Percentiles rank a stretch among this genome's conserved stretches.
phyloP scores from a whole-genome alignment of 92 coral and sea anemone species.

The Epizoanthus stellaris region DNA sequence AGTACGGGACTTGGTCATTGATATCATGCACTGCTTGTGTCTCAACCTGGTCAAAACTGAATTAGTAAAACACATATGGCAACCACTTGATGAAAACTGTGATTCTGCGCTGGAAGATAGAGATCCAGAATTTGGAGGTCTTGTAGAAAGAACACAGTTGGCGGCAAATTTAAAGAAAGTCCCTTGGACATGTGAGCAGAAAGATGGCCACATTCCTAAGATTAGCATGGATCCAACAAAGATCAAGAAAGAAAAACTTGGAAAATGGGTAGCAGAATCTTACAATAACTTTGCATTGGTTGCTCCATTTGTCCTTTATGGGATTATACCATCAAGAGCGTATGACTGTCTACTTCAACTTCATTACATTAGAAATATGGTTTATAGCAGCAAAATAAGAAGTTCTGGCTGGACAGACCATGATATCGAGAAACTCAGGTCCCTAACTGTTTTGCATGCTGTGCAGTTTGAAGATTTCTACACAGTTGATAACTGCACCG shows the following conservation, averaged over 20 bases:
- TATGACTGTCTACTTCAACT: slow-evolving; percentile 15
- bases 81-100: slow-evolving; percentile 33
- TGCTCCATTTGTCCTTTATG: slow-evolving; percentile 13
- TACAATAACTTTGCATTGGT: slow-evolving; percentile 19
- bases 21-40: background rate
- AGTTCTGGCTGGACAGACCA: slow-evolving; percentile 9
- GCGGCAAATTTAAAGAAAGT: slow-evolving; percentile 1
- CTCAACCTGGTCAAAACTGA: slow-evolving; percentile 27
- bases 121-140: slow-evolving; percentile 34
- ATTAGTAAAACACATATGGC: slow-evolving; percentile 39
- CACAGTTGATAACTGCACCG: slow-evolving; percentile 17
- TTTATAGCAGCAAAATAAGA: slow-evolving; percentile 4
- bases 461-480: slow-evolving; percentile 17
- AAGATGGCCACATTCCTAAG: background rate
- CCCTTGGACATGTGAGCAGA: background rate
- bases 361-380: background rate
- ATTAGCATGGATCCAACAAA: too few relatives aligned
- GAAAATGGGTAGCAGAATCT: background rate
- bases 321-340: slow-evolving; percentile 19
- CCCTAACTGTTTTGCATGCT: background rate
- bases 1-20: background rate
- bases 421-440: background rate
- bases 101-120: slow-evolving; percentile 1
- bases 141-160: slow-evolving; percentile 11
- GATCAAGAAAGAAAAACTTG: background rate